These are phyloP conservation scores for Antechinus stuartii DNA, from an alignment of 2,113 vertebrate genomes.

Conservation along the genomic window DNA sequence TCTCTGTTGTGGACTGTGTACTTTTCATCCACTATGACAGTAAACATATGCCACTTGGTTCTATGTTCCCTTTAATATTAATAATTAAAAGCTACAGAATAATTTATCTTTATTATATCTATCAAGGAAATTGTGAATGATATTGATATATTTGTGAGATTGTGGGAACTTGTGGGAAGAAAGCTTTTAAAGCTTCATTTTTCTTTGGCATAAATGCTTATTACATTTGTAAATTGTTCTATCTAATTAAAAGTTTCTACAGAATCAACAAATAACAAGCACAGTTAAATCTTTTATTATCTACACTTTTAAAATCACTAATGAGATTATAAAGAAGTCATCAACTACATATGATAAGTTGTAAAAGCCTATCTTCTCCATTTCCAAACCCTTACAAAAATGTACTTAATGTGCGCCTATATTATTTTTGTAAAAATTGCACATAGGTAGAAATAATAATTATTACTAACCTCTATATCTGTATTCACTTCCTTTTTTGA, in stretches of 20 bases:
- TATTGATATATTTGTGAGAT: background rate
- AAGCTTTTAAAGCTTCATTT: background rate
- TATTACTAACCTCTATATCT: background rate
- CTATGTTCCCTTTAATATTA: background rate
- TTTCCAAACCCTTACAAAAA: background rate
- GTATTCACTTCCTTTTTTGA: background rate
- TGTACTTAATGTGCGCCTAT: background rate
- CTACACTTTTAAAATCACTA: background rate
- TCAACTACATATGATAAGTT: background rate
- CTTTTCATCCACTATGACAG: background rate
- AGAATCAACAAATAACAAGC: background rate
- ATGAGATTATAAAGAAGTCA: background rate
- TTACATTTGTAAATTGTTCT: background rate
- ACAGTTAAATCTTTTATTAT: background rate
- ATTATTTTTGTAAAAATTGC: background rate
- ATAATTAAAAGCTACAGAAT: background rate
- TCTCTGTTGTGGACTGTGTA: background rate
- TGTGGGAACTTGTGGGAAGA: background rate
- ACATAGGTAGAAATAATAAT: background rate
- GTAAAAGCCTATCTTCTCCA: background rate
- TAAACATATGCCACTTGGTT: background rate
- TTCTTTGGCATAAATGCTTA: background rate
- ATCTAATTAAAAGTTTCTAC: background rate
- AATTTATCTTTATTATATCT: background rate
- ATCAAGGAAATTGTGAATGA: background rate